phyloP scores from a whole-genome alignment of 2,888 invertebrate genomes.

The Pseudococcus longispinus region DNA sequence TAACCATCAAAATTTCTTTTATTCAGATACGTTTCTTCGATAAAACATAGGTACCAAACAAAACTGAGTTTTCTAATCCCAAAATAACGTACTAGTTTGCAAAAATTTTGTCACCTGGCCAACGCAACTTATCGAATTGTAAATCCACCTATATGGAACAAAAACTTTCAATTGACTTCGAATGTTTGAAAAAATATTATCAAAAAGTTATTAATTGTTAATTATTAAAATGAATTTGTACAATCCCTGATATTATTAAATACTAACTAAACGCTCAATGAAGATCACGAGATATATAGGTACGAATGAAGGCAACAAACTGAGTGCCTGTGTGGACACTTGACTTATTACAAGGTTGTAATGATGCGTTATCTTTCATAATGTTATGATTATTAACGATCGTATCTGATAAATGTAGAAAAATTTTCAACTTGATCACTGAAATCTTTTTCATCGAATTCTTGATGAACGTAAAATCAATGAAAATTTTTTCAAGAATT shows the following conservation, averaged over 20 bases:
- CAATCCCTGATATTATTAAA: conserved; percentile 1
- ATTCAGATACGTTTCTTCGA: conserved; percentile 15
- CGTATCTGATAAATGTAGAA: neutral
- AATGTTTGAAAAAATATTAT: neutral
- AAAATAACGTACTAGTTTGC: conserved; percentile 41
- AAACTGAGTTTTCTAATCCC: conserved; percentile 27
- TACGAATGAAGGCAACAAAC: conserved; percentile 40
- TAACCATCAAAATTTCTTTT: conserved; percentile 36
- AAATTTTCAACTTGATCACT: neutral
- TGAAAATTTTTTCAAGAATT: neutral
- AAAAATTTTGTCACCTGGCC: conserved; percentile 37
- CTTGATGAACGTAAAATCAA: neutral
- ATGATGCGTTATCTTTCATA: conserved; percentile 43
- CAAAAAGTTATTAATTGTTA: neutral
- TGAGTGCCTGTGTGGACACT: neutral
- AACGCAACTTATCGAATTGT: conserved; percentile 29
- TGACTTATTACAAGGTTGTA: conserved; percentile 44
- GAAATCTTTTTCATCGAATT: neutral
- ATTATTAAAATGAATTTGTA: neutral
- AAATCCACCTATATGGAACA: neutral
- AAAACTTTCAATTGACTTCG: neutral
- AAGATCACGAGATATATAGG: conserved; percentile 3
- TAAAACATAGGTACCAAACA: conserved; percentile 20
- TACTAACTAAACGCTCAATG: neutral
- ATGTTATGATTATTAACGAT: neutral